Percentiles rank a stretch among this genome's conserved stretches.
These are phyloP conservation scores for Gavia stellata DNA, from an alignment of 2,113 vertebrate genomes.

Conservation along the genomic window DNA sequence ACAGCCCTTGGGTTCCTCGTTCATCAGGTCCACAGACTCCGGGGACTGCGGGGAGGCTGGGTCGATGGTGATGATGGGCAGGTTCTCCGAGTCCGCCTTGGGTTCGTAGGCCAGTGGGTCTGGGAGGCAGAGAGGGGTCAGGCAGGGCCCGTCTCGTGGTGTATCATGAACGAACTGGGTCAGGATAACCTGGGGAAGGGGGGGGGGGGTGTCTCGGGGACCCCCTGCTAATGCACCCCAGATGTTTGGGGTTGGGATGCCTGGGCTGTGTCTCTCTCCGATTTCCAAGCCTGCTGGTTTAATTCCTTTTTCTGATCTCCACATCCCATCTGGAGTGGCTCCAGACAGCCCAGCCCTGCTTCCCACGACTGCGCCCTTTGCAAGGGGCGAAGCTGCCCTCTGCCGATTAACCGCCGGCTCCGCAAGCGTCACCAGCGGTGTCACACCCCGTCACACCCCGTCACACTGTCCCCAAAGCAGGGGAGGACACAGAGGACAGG, in stretches of 20 bases:
- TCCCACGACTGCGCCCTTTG: accelerated
- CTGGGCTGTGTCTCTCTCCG: not conserved
- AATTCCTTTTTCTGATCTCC: not conserved
- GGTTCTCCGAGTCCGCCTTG: constrained; percentile 64
- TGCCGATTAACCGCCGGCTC: not conserved
- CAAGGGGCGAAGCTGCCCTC: not conserved
- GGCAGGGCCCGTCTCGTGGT: not conserved
- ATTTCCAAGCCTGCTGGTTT: not conserved
- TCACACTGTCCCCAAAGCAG: not conserved
- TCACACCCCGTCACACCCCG: not conserved
- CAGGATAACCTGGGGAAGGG: not conserved
- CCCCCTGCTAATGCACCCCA: not conserved
- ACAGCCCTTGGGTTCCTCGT: constrained; percentile 75
- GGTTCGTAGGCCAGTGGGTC: constrained; percentile 85
- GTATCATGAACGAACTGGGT: not conserved
- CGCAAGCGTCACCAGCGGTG: not conserved
- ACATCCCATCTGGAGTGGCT: not conserved
- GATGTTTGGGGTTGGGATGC: not conserved
- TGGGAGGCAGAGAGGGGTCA: constrained; percentile 45
- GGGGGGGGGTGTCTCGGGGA: not conserved
- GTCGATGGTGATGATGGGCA: constrained; percentile 91
- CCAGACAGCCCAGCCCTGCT: not conserved
- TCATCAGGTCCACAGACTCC: constrained; percentile 79
- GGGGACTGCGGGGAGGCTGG: constrained; percentile 90
- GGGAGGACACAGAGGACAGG: not conserved